These are phyloP conservation scores for Flexamia atlantica DNA, from an alignment of 2,888 invertebrate genomes.

Conservation along the genomic window DNA sequence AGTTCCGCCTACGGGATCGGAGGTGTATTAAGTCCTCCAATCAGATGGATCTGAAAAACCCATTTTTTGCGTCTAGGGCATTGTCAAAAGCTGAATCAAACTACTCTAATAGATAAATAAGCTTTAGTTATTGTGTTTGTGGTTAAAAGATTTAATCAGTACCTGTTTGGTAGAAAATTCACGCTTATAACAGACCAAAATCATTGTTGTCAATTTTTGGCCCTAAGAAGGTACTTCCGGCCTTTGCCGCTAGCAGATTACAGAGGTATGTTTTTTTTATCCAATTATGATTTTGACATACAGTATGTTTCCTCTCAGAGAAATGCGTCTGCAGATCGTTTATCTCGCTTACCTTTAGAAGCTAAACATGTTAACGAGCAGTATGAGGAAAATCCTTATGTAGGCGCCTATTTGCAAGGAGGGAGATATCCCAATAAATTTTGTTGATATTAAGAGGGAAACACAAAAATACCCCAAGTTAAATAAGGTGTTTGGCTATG, in stretches of 20 bases:
- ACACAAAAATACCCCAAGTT: conserved; percentile 31
- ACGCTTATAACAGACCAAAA: conserved; percentile 50
- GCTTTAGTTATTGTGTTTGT: conserved; percentile 46
- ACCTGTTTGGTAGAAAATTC: conserved; percentile 47
- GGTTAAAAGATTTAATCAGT: conserved; percentile 52
- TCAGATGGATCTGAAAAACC: conserved; percentile 24
- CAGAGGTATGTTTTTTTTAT: conserved; percentile 48
- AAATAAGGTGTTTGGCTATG: conserved; percentile 32
- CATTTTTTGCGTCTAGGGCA: conserved; percentile 36
- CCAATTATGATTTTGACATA: conserved; percentile 45
- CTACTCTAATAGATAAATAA: conserved; percentile 55
- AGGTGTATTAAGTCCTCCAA: conserved; percentile 33
- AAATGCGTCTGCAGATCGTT: conserved; percentile 22
- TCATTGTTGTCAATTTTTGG: conserved; percentile 55
- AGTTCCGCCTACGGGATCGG: conserved; percentile 45
- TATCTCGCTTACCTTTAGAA: conserved; percentile 28
- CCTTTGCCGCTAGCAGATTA: conserved; percentile 27
- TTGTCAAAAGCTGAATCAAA: conserved; percentile 22
- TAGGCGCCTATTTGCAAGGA: conserved; percentile 50
- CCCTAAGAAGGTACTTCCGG: conserved; percentile 40
- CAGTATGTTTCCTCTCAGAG: conserved; percentile 9
- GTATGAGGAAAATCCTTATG: conserved; percentile 7
- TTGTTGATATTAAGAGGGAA: conserved; percentile 30
- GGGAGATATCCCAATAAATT: conserved; percentile 48
- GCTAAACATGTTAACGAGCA: neutral